phyloP scores from a whole-genome alignment of 2,888 invertebrate species.

The Pachydiplax longipennis region DNA sequence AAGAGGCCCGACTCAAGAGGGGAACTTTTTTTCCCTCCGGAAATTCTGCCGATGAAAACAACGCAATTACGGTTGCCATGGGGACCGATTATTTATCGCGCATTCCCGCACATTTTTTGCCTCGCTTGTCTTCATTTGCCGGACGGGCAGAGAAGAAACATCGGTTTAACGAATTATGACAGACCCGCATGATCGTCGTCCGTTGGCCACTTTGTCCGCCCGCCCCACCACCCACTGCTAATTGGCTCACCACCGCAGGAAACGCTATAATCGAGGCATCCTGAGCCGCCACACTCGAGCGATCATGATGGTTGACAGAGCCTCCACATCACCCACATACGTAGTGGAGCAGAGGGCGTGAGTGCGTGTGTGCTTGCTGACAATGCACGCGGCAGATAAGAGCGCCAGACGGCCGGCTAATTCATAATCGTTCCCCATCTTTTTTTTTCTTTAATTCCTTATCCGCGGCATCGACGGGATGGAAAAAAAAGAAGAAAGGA shows the following conservation, averaged over 20 bases:
- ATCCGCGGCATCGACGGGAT: not conserved
- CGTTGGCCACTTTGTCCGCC: not conserved
- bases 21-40: too few relatives aligned
- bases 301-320: slow-evolving; percentile 22
- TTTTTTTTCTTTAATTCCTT: not conserved
- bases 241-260: slow-evolving; percentile 32
- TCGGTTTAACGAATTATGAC: slow-evolving; percentile 20
- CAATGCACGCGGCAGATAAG: not conserved
- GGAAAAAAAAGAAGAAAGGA: not conserved
- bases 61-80: not conserved
- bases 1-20: too few relatives aligned
- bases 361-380: not conserved
- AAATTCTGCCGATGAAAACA: not conserved
- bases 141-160: slow-evolving; percentile 18
- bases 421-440: not conserved
- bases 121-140: slow-evolving; percentile 33
- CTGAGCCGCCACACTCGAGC: not conserved
- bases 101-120: not conserved
- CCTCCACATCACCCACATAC: not conserved
- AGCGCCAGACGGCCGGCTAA: not conserved
- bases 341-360: not conserved
- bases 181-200: slow-evolving; percentile 13
- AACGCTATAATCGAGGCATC: slow-evolving; percentile 31
- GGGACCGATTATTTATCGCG: not conserved
- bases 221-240: not conserved